These are phyloP conservation scores for Thera obeliscata DNA, from an alignment of 2,888 invertebrate genomes.

Conservation along the genomic window DNA sequence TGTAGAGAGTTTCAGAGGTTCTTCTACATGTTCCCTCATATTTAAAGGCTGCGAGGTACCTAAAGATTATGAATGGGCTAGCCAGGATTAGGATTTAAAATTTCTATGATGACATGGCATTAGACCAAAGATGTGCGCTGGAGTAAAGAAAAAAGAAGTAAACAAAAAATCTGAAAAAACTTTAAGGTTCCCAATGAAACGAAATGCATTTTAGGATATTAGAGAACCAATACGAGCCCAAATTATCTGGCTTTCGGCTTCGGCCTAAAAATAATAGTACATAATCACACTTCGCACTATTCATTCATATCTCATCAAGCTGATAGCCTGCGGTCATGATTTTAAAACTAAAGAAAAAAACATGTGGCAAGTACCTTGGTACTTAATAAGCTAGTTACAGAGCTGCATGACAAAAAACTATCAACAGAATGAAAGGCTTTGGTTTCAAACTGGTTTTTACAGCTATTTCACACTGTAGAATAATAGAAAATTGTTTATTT, in stretches of 20 bases:
- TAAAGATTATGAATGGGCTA: too few species aligned
- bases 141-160: too few species aligned
- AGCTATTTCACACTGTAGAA: slow-evolving; percentile 29
- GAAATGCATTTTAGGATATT: too few species aligned
- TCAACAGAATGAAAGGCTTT: slow-evolving; percentile 30
- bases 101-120: too few species aligned
- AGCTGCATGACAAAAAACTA: slow-evolving; percentile 37
- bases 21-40: too few species aligned
- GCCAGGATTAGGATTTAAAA: too few species aligned
- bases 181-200: too few species aligned
- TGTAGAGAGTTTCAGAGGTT: too few species aligned
- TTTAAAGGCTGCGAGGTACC: too few species aligned
- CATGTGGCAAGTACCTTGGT: neutral
- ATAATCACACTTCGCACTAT: neutral
- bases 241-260: neutral
- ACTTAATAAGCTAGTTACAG: slow-evolving; percentile 27
- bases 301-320: slow-evolving; percentile 13
- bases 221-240: neutral
- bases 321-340: slow-evolving; percentile 27
- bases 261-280: neutral
- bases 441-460: slow-evolving; percentile 20
- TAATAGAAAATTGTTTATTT: neutral
- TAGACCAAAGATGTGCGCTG: too few species aligned
- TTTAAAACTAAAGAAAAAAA: slow-evolving; percentile 33
- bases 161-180: too few species aligned